A percentile compares a stretch with the other conserved stretches of the same genome.
Evolutionary conservation across 2,113 vertebrate genomes (phyloP).

Genomic region (mouse (Mus musculus)): DNA sequence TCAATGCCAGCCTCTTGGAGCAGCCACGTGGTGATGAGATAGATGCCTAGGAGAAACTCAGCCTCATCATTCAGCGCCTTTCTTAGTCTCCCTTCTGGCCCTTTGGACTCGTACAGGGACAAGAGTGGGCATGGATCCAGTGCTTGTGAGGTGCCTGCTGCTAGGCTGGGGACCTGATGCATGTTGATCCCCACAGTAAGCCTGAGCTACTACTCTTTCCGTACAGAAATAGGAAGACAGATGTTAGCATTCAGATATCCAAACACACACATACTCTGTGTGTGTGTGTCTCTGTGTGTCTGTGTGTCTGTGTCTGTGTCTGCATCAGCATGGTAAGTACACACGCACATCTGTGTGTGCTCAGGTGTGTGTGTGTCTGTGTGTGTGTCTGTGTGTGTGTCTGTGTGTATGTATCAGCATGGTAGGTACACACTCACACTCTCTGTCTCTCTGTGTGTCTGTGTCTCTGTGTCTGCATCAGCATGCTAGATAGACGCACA

Average conservation of each 20-base stretch:
- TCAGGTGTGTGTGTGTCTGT: no score
- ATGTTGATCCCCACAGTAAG: not conserved
- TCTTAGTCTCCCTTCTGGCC: no score
- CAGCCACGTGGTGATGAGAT: not conserved
- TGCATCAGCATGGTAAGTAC: no score
- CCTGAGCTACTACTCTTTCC: not conserved
- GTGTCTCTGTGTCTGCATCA: no score
- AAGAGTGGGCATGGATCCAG: not conserved
- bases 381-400: no score
- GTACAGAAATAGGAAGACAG: not conserved
- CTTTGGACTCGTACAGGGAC: not conserved
- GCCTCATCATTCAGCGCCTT: not conserved
- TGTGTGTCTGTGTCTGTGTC: no score
- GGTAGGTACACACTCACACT: no score
- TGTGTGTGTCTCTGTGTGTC: no score
- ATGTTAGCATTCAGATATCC: not conserved
- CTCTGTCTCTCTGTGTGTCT: no score
- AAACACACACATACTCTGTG: not conserved
- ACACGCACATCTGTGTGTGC: no score
- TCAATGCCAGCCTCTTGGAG: not conserved
- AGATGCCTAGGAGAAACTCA: not conserved
- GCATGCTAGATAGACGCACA: no score
- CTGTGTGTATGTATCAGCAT: no score
- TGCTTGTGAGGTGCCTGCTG: rapidly evolving
- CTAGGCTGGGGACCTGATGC: not conserved